These are phyloP conservation scores for Athene noctua DNA, from an alignment of 2,113 vertebrate species.

Conservation along the genomic window DNA sequence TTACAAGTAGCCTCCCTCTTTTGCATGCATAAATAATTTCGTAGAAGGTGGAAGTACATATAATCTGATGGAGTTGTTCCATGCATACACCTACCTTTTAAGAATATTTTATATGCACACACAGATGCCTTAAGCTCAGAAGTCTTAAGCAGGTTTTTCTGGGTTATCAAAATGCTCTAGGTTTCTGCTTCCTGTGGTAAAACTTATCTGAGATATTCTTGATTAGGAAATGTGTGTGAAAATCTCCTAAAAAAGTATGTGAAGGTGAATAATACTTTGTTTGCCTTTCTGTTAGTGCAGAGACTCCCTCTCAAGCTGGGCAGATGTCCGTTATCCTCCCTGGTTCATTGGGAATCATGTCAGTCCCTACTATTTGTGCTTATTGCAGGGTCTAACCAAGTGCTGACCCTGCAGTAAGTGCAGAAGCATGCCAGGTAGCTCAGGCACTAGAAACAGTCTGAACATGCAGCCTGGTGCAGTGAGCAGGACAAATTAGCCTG, in stretches of 20 bases:
- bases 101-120: not conserved
- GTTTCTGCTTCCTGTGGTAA: not conserved
- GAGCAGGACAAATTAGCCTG: not conserved
- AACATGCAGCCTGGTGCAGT: not conserved
- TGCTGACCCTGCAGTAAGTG: not conserved
- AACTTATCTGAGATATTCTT: not conserved
- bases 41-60: not conserved
- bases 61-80: conserved; percentile 8
- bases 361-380: not conserved
- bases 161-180: not conserved
- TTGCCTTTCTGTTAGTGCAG: not conserved
- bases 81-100: conserved; percentile 2
- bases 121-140: not conserved
- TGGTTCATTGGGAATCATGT: not conserved
- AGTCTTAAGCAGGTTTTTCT: conserved; percentile 27
- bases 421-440: not conserved
- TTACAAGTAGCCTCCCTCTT: conserved; percentile 12
- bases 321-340: not conserved
- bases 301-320: not conserved
- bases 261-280: not conserved
- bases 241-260: not conserved
- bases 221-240: not conserved
- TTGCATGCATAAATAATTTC: not conserved
- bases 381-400: rapidly evolving
- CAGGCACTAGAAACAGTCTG: not conserved